Evolutionary conservation across 2,797 vertebrate genomes (phyloP).

Genomic region (Spheniscus humboldti): DNA sequence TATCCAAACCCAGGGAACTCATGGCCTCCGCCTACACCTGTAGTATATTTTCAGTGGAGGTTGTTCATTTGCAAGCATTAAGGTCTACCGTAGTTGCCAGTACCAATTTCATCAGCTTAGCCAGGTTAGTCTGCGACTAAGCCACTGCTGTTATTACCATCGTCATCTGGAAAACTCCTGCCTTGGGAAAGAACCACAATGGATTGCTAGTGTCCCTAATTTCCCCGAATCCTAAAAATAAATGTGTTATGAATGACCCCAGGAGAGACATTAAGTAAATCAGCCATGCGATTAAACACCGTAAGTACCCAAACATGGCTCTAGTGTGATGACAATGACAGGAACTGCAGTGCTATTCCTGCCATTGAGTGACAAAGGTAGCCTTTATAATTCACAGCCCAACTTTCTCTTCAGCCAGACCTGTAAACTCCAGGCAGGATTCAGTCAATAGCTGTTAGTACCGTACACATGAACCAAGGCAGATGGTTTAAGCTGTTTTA

Average conservation of each 20-base stretch:
- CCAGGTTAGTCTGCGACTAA: background rate
- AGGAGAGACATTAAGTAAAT: conserved; percentile 28
- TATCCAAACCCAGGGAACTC: background rate
- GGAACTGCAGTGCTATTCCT: conserved; percentile 34
- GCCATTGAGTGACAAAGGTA: background rate
- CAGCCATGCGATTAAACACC: conserved; percentile 2
- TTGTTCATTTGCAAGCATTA: fast-evolving
- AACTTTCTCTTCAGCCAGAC: background rate
- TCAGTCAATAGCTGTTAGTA: background rate
- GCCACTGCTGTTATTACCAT: background rate
- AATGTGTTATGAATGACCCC: conserved; percentile 22
- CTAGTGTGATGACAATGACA: conserved; percentile 1
- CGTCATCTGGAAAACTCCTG: background rate
- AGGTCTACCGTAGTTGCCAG: background rate
- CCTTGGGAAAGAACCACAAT: background rate
- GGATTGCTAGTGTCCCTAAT: background rate
- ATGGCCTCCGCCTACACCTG: background rate
- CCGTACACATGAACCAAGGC: background rate
- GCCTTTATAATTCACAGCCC: background rate
- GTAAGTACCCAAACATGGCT: background rate
- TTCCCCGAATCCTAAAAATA: conserved; percentile 42
- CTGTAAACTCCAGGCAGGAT: background rate
- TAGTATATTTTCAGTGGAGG: background rate
- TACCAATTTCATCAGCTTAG: background rate
- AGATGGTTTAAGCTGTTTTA: background rate